These are phyloP conservation scores for Tiliacea citrago DNA, from an alignment of 2,888 invertebrate species.

Conservation along the genomic window DNA sequence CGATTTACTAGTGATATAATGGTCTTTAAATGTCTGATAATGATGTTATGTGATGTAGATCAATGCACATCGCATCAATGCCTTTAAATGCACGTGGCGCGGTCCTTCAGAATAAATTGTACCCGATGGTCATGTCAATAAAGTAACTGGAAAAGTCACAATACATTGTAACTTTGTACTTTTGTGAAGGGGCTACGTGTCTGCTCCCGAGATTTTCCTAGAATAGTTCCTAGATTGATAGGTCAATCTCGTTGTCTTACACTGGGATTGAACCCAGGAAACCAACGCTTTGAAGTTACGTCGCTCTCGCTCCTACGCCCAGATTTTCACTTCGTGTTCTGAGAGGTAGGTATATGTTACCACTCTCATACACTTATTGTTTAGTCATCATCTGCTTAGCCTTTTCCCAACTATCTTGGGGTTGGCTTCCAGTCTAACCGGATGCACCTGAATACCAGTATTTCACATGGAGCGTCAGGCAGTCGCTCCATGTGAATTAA, in stretches of 20 bases:
- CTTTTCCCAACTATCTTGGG: background rate
- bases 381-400: background rate
- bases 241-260: background rate
- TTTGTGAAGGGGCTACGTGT: background rate
- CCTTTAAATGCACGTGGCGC: conserved; percentile 1
- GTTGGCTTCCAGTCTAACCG: background rate
- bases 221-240: background rate
- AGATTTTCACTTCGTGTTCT: background rate
- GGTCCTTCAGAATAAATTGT: background rate
- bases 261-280: background rate
- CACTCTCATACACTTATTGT: background rate
- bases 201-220: background rate
- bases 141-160: background rate
- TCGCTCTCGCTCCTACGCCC: background rate
- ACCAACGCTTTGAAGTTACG: too few species aligned
- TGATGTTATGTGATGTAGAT: background rate
- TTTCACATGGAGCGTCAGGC: background rate
- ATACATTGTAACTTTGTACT: background rate
- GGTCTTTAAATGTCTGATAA: too few species aligned
- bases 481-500: too few species aligned
- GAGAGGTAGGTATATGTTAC: background rate
- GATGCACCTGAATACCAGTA: background rate
- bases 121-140: background rate
- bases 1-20: background rate
- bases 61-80: background rate